Base-by-base conservation (phyloP, 2,113 vertebrate species). In the Prunella fulvescens region DNA sequence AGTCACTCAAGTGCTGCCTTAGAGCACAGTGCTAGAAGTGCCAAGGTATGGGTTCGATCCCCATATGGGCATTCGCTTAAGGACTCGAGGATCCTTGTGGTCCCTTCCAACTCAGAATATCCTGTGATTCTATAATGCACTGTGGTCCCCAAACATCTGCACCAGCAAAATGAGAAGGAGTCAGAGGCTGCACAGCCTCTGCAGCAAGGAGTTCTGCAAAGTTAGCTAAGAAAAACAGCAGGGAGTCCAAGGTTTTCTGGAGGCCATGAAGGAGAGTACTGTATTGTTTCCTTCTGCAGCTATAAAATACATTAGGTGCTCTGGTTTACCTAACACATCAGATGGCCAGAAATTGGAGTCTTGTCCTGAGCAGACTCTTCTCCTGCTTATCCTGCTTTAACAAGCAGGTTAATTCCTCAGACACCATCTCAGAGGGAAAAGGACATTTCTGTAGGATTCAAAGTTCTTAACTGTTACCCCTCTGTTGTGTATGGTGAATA, bases 21-120 rank as follows among this genome's bases (percentile, higher is more conserved):
- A 7, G 19, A 60, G 39, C 28, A 2, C 10, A 1, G 19, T 51
- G 53, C 51, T 45, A 2, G 14, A 16, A 25, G 25, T 3, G 0
- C 47, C 29, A 40, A 12, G 13, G 16, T n/a, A 8, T 23, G 42
- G 31, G 11, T 51, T 81, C 1, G 2, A 19, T 66, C 28, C 24
- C 28, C 24, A 6, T 31, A 18, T 1, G 0, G 24, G 24, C 61
- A 60, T 29, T 74, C 3, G 1, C 19, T n/a, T 25, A 25, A 74
- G n/a, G 18, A 29, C 37, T 58, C 1, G 6, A 33, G 23, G 24
- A 45, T 81, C 39, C 16, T 39, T 53, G 28, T 60, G 13, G 11
- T 51, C 19, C 23, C 45, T 53, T 81, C 23, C 51, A 64, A 15
- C 35, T 74, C 39, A 22, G 53, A 61, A n/a, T 60, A 19, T 67